A percentile compares a stretch with the other conserved stretches of the same genome.
Conservation (phyloP, 2,113 vertebrate species). For the Nematolebias whitei region DNA sequence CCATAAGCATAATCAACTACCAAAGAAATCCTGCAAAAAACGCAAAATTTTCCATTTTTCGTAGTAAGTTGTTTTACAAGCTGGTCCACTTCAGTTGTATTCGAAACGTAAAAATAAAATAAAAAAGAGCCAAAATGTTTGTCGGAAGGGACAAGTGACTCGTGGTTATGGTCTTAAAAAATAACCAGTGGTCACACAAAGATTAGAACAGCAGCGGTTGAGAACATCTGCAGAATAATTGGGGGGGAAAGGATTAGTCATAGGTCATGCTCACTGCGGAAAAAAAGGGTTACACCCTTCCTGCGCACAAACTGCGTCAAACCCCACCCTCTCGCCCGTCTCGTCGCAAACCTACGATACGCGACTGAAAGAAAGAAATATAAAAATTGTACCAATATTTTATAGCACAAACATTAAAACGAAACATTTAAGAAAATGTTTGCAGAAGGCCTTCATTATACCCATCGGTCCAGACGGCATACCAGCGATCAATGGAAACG, state of each 20-base stretch:
- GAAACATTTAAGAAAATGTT: slow-evolving; percentile 5
- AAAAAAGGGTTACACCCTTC: slow-evolving; percentile 79
- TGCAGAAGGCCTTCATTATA: slow-evolving; percentile 9
- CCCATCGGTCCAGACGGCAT: slow-evolving; percentile 19
- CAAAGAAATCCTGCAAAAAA: slow-evolving; percentile 23
- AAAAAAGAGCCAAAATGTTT: slow-evolving; percentile 30
- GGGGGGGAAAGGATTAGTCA: slow-evolving; percentile 71
- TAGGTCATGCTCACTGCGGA: slow-evolving; percentile 78
- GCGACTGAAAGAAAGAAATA: not conserved
- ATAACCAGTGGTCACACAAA: slow-evolving; percentile 7
- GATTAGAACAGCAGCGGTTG: slow-evolving; percentile 27
- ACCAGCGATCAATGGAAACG: slow-evolving; percentile 63
- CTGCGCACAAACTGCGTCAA: slow-evolving; percentile 82
- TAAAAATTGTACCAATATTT: slow-evolving; percentile 6
- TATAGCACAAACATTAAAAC: slow-evolving; percentile 5
- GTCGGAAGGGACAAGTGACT: slow-evolving; percentile 3
- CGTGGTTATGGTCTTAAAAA: slow-evolving; percentile 6
- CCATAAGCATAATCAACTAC: not conserved
- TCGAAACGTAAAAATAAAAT: slow-evolving; percentile 13
- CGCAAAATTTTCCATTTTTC: slow-evolving; percentile 1
- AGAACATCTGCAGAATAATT: slow-evolving; percentile 61
- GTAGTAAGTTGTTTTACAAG: not conserved
- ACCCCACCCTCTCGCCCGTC: slow-evolving; percentile 70
- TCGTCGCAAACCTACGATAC: slow-evolving; percentile 16
- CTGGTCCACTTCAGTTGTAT: not conserved